Base-by-base conservation (phyloP, 2,888 invertebrate genomes). In the Mystacides longicornis region DNA sequence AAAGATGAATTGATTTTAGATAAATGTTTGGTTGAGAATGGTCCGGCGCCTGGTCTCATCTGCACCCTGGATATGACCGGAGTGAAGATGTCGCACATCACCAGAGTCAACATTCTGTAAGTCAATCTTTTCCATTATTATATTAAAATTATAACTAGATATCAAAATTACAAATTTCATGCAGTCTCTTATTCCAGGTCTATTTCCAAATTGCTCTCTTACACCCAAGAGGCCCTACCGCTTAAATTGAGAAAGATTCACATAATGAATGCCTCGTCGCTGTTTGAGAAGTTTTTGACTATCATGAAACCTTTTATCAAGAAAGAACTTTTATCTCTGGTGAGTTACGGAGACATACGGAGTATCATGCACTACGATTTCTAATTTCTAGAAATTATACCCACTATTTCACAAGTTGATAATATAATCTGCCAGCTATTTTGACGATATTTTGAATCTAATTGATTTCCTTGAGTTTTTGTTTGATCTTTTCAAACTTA, bases 61-160 rank as follows among this genome's bases (percentile, higher is more conserved):
- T 81, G 86, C 65, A 71, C 87, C 1, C 82, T 86, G 60, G 86
- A 87, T 66, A 84, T 86, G 80, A 70, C 71, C 37, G 84, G 83
- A 0, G 83, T 83, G 1, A 75, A 74, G 57, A 67, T 83, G 20
- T 75, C 80, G 0, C 85, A 85, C 65, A 66, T 85, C 14, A 77
- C 81, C 2, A 69, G 79, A 63, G 69, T 83, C 16, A 80, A 81
- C 57, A 68, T 85, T 54, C 73, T 71, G 77, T 54, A 18, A 23
- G 11, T 7, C 11, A 5, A 27, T 7, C 5, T 27, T 27, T 5
- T 27, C 7, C 27, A 27, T 27, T 7, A 7, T 27, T 11, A n/a
- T n/a, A n/a, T n/a, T n/a, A n/a, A n/a, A 27, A 27, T 27, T 27
- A 11, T 27, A 5, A 11, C 27, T 27, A 27, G 27, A 27, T 7